A percentile compares a stretch with the other conserved stretches of the same genome.
Conservation (phyloP, 2,888 invertebrate genomes). For the Eupeodes luniger region DNA sequence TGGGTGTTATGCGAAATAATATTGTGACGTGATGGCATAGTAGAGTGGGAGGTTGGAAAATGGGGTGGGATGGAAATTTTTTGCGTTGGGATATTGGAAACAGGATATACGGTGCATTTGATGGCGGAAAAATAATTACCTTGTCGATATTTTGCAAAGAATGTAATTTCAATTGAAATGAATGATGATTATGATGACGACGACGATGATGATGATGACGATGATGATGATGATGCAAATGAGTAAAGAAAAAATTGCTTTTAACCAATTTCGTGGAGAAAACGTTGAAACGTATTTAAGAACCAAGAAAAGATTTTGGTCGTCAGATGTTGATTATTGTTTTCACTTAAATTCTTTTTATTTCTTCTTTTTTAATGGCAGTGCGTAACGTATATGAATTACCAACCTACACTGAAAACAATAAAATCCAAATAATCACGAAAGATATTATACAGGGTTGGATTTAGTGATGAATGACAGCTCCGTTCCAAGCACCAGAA, state of each 20-base stretch:
- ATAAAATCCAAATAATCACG: no score
- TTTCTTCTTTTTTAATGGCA: no score
- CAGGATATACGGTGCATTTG: conserved; percentile 80
- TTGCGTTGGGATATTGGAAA: conserved; percentile 62
- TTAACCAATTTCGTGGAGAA: not conserved
- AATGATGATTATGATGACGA: not conserved
- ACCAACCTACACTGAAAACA: no score
- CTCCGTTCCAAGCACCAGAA: no score
- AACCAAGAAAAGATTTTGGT: no score
- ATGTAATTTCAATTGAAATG: conserved; percentile 46
- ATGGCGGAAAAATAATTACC: conserved; percentile 72
- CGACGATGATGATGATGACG: no score
- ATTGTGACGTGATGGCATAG: conserved; percentile 2
- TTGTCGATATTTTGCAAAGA: conserved; percentile 41
- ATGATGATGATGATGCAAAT: conserved; percentile 3
- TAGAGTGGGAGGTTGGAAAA: conserved; percentile 8
- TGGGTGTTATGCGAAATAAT: conserved; percentile 49
- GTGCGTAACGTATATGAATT: no score
- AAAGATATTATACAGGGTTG: no score
- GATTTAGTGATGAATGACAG: no score
- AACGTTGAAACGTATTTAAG: no score
- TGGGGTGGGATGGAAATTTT: not conserved
- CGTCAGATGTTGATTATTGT: no score
- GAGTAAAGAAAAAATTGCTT: not conserved
- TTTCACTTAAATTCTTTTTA: no score